Percentiles rank a stretch among this genome's conserved stretches.
Conservation (phyloP, 2,888 invertebrate species). For the Ormyrus labotus region DNA sequence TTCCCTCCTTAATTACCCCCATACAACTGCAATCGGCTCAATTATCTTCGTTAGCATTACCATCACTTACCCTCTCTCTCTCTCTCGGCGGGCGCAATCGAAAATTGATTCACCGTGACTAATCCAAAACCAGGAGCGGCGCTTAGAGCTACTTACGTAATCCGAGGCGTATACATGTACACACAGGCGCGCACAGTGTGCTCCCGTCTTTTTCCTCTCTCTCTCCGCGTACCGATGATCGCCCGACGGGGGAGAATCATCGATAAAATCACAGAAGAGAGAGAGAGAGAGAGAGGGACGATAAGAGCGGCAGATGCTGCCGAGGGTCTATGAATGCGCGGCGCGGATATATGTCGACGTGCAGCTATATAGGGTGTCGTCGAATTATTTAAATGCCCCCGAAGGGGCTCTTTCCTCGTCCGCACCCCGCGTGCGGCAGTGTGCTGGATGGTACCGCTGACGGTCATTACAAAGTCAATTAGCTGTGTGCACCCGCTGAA, state of each 20-base stretch:
- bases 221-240: too few species aligned
- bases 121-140: slow-evolving; percentile 25
- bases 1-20: slow-evolving; percentile 18
- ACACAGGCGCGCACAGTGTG: too few species aligned
- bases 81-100: background rate
- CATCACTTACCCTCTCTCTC: background rate
- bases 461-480: slow-evolving; percentile 56
- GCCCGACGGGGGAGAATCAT: too few species aligned
- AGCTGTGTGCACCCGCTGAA: background rate
- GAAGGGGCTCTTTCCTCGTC: slow-evolving; percentile 44
- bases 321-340: background rate
- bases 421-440: slow-evolving; percentile 14
- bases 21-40: slow-evolving; percentile 4
- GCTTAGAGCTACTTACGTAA: background rate
- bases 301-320: slow-evolving; percentile 49
- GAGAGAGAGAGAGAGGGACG: slow-evolving; percentile 6
- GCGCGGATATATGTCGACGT: background rate
- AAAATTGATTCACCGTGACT: slow-evolving; percentile 30
- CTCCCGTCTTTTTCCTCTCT: too few species aligned
- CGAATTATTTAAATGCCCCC: slow-evolving; percentile 60
- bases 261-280: slow-evolving; percentile 47
- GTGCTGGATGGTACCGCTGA: slow-evolving; percentile 42
- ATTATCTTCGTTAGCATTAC: slow-evolving; percentile 8
- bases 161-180: background rate
- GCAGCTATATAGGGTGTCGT: slow-evolving; percentile 44